Conservation (phyloP, 2,888 invertebrate genomes). For the Eueremaeus valkanovi region DNA sequence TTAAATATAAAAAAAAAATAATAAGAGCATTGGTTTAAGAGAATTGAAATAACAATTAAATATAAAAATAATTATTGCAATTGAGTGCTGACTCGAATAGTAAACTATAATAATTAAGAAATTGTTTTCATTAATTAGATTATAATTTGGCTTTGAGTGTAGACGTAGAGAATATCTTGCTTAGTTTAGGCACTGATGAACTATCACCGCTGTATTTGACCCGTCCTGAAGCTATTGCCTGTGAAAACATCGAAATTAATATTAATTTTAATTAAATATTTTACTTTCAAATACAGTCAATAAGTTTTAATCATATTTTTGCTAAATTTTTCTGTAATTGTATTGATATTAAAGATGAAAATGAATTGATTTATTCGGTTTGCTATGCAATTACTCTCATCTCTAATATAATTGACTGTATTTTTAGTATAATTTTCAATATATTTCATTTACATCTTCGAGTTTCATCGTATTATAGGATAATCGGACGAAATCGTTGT, state of each 20-base stretch:
- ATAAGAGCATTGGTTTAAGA: too few relatives aligned
- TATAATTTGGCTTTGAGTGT: constrained; percentile 9
- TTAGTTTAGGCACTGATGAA: constrained; percentile 19
- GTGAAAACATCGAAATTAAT: neutral
- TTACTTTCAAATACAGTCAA: neutral
- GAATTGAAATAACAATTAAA: too few relatives aligned
- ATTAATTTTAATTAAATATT: neutral
- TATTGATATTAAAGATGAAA: neutral
- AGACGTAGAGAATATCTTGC: constrained; percentile 13
- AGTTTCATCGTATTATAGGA: constrained; percentile 20
- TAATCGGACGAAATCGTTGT: constrained; percentile 26
- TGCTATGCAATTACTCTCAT: too few relatives aligned
- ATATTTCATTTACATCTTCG: constrained; percentile 32
- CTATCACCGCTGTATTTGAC: neutral
- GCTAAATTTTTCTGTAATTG: neutral
- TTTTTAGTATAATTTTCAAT: too few relatives aligned
- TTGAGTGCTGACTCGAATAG: too few relatives aligned
- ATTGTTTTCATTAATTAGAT: neutral
- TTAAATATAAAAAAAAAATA: too few relatives aligned
- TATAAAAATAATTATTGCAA: too few relatives aligned
- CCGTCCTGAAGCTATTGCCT: constrained; percentile 24
- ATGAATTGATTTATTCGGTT: neutral
- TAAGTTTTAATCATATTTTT: too few relatives aligned
- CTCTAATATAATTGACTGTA: too few relatives aligned
- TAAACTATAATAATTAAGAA: too few relatives aligned